phyloP scores from a whole-genome alignment of 2,797 vertebrate species.

The Sylvilagus floridanus region DNA sequence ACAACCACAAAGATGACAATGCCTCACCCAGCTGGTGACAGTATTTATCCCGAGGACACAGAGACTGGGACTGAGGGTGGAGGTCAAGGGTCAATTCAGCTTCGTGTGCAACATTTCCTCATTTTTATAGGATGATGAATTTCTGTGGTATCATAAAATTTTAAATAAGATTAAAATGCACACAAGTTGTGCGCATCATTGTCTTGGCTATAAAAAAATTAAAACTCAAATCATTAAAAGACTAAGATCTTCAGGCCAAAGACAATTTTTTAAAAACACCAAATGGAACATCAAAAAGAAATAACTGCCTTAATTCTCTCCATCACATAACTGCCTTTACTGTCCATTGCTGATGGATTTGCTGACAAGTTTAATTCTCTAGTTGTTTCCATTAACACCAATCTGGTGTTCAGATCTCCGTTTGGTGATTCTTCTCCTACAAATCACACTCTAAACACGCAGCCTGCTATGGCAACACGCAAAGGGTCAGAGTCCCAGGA shows the following conservation, averaged over 20 bases:
- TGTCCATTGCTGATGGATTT: background rate
- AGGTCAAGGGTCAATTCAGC: background rate
- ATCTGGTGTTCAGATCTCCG: background rate
- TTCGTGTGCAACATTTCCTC: background rate
- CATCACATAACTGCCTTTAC: background rate
- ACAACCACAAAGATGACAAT: background rate
- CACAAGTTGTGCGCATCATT: background rate
- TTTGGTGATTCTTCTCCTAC: background rate
- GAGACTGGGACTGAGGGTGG: background rate
- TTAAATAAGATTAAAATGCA: constrained; percentile 1
- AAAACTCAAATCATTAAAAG: constrained; percentile 35
- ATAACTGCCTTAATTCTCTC: background rate
- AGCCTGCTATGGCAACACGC: background rate
- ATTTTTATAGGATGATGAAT: background rate
- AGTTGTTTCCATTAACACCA: background rate
- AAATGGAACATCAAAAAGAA: background rate
- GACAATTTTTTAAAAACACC: too few relatives aligned
- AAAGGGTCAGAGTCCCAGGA: background rate
- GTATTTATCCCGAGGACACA: background rate
- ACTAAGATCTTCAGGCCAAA: background rate
- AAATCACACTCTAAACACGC: background rate
- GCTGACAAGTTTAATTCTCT: background rate
- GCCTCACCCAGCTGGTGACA: background rate
- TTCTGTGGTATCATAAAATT: background rate
- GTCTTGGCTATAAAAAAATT: background rate